Evolutionary conservation across 2,113 vertebrate genomes (phyloP).

Genomic region (Seriola quinqueradiata): DNA sequence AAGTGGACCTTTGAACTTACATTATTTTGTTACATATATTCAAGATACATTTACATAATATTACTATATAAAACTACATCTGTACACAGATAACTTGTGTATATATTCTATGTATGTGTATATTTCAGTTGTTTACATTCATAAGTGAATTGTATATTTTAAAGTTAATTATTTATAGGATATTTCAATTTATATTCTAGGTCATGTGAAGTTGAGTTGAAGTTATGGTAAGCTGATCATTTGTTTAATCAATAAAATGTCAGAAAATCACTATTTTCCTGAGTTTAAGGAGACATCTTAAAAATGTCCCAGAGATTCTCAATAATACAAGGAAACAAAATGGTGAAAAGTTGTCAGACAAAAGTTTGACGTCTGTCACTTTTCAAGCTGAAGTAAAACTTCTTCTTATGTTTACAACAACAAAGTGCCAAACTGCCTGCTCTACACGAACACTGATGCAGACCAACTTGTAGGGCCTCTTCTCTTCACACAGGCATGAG

Average conservation of each 20-base stretch:
- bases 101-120: not conserved
- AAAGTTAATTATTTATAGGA: not conserved
- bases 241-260: not conserved
- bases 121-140: not conserved
- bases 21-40: not conserved
- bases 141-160: not conserved
- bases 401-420: not conserved
- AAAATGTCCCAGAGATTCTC: not conserved
- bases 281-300: not conserved
- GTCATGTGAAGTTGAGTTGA: not conserved
- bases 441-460: slow-evolving; percentile 15
- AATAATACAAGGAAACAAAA: not conserved
- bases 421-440: not conserved
- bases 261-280: not conserved
- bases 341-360: not conserved
- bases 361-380: not conserved
- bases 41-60: not conserved
- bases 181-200: too few relatives aligned
- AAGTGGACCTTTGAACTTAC: not conserved
- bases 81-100: not conserved
- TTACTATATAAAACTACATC: not conserved
- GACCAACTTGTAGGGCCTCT: slow-evolving; percentile 10
- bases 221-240: not conserved
- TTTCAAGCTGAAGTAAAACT: not conserved
- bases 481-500: not conserved